Evolutionary conservation across 1,140 invertebrate species (phyloP).

Genomic region (Sarcophaga peregrina): DNA sequence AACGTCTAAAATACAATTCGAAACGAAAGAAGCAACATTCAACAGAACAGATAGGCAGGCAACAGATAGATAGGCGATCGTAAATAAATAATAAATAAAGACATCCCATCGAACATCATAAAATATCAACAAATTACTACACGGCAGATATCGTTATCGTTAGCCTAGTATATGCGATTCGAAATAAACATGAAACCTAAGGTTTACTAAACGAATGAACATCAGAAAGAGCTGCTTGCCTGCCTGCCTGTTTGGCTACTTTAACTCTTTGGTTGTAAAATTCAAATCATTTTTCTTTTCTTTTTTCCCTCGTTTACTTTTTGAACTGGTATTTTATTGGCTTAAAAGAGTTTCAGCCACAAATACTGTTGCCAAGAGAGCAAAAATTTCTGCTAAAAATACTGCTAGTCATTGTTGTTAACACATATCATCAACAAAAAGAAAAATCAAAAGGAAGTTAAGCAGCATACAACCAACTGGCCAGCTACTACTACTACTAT

Average conservation of each 20-base stretch:
- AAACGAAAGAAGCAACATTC: no score
- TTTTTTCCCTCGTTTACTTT: background rate
- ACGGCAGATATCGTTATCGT: background rate
- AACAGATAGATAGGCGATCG: no score
- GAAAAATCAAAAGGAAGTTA: background rate
- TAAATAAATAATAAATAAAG: background rate
- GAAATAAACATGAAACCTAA: no score
- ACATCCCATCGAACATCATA: background rate
- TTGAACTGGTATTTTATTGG: background rate
- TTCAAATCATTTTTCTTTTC: background rate
- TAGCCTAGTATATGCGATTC: no score
- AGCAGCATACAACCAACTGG: background rate
- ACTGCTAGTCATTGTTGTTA: background rate
- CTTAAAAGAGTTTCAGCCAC: background rate
- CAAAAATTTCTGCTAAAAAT: background rate
- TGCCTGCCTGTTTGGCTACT: no score
- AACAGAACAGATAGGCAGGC: no score
- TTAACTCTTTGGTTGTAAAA: background rate
- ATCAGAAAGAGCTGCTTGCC: no score
- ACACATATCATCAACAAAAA: background rate
- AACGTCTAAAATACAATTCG: no score
- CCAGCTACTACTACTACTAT: background rate
- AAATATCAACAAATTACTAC: background rate
- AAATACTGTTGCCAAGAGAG: background rate
- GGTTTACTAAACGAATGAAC: no score